Percentiles rank a stretch among this genome's conserved stretches.
Conservation (phyloP, 2,888 invertebrate genomes). For the Agonopterix arenella region DNA sequence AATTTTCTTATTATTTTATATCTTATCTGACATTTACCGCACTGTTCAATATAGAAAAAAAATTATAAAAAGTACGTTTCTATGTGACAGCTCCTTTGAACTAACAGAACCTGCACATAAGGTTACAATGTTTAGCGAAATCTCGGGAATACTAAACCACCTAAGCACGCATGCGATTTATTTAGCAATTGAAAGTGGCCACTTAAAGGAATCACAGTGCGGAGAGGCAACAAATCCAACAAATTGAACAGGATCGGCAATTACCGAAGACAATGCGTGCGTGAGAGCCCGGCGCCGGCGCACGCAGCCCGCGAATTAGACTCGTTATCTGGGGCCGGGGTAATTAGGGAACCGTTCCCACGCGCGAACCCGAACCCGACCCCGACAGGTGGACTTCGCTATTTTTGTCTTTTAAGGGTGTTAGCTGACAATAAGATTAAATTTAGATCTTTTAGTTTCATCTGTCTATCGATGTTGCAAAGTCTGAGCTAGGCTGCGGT, state of each 20-base stretch:
- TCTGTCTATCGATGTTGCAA: conserved; percentile 28
- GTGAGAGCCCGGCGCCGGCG: conserved; percentile 65
- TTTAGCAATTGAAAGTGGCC: conserved; percentile 71
- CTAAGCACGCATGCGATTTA: conserved; percentile 56
- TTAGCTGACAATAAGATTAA: no score
- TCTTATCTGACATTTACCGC: no score
- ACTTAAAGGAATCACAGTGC: conserved; percentile 74
- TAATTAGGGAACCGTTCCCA: conserved; percentile 72
- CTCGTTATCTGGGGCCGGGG: conserved; percentile 63
- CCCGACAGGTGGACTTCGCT: conserved; percentile 35
- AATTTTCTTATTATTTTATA: no score
- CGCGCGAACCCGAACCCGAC: conserved; percentile 35
- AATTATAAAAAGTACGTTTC: no score
- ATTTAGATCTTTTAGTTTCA: conserved; percentile 15
- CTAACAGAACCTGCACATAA: no score
- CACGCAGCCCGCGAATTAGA: conserved; percentile 74
- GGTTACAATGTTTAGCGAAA: neutral
- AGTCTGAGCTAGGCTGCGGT: no score
- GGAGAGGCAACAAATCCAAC: conserved; percentile 64
- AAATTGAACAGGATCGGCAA: conserved; percentile 76
- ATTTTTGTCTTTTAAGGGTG: neutral
- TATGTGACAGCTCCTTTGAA: no score
- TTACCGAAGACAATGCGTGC: conserved; percentile 76
- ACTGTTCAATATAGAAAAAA: no score
- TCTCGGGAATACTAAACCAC: conserved; percentile 13